Evolutionary conservation across 2,888 invertebrate genomes (phyloP), one percentile per base, ranked within the genome.

Genomic region (Athalia cordata): DNA sequence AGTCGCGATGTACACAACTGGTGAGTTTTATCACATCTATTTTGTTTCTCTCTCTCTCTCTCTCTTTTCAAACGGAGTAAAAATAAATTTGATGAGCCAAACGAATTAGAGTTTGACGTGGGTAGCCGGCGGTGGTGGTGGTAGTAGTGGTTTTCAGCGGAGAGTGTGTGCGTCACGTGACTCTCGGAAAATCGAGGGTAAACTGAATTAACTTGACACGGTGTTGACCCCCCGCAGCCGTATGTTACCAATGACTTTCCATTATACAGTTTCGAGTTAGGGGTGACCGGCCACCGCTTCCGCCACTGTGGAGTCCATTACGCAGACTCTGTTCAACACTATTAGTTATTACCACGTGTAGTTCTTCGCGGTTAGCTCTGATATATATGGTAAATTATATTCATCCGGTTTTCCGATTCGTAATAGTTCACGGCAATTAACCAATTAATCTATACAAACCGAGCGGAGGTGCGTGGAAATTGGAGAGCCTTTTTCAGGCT

Each of bases 1-100:
- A 83, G 96, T 96, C 85, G 96, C 96, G 78, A 96, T 96, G 91
- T 95, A 93, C 89, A 89, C 88, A 47, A 96, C 96, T 89, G 96
- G 96, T 96, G 88, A 93, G 91, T 89, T 78, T 13, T 29, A 29
- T 29, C 29, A 29, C 29, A 7, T 13, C 1, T 52, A 8, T 15
- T 68, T 29, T 52, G 2, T 52, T 50, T 4, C 11, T 15, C 9
- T 59, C n/a, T n/a, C n/a, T n/a, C n/a, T n/a, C n/a, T 59, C 45
- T 52, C 5, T 47, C 11, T 8, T 13, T 78, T 79, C 5, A n/a
- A 61, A n/a, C 6, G n/a, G 43, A 29, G 13, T n/a, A 47, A 3
- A 43, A 43, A n/a, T 13, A 2, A 29, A n/a, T 11, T 70, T 0
- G 70, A 57, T n/a, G 11, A 29, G 11, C 8, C 29, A 5, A 15